Evolutionary conservation across 2,888 invertebrate genomes (phyloP).

Genomic region (Thymelicus acteon): DNA sequence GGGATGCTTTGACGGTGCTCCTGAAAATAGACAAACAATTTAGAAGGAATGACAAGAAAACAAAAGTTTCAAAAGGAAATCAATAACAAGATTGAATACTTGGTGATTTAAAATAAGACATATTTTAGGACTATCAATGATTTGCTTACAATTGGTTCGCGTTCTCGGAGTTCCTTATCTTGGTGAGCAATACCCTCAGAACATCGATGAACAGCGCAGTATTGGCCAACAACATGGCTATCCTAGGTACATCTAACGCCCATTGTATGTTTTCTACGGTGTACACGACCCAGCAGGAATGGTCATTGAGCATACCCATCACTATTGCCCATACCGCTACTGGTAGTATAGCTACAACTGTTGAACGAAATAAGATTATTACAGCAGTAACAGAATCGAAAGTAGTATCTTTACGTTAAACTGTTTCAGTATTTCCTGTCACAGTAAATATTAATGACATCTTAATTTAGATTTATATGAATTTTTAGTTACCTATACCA

Average conservation of each 20-base stretch:
- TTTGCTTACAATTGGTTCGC: conserved; percentile 75
- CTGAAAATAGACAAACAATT: conserved; percentile 60
- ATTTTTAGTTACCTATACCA: conserved; percentile 66
- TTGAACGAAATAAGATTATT: neutral
- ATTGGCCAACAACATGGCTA: conserved; percentile 85
- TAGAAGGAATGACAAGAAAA: too few relatives aligned
- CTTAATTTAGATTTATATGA: too few relatives aligned
- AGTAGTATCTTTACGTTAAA: too few relatives aligned
- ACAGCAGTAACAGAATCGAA: too few relatives aligned
- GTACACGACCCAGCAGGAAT: conserved; percentile 87
- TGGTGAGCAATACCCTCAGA: conserved; percentile 86
- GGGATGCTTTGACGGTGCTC: conserved; percentile 86
- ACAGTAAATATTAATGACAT: too few relatives aligned
- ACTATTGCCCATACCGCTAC: conserved; percentile 82
- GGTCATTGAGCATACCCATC: conserved; percentile 77
- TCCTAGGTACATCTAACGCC: conserved; percentile 85
- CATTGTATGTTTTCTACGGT: conserved; percentile 83
- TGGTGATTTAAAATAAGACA: neutral
- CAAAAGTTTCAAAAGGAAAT: neutral
- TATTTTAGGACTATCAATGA: conserved; percentile 1
- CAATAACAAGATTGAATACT: too few relatives aligned
- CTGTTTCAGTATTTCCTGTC: too few relatives aligned
- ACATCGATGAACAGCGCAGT: conserved; percentile 86
- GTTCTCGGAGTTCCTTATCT: conserved; percentile 83
- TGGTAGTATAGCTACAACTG: conserved; percentile 79